phyloP scores from a whole-genome alignment of 2,888 invertebrate genomes.

The Asteroscopus sphinx region DNA sequence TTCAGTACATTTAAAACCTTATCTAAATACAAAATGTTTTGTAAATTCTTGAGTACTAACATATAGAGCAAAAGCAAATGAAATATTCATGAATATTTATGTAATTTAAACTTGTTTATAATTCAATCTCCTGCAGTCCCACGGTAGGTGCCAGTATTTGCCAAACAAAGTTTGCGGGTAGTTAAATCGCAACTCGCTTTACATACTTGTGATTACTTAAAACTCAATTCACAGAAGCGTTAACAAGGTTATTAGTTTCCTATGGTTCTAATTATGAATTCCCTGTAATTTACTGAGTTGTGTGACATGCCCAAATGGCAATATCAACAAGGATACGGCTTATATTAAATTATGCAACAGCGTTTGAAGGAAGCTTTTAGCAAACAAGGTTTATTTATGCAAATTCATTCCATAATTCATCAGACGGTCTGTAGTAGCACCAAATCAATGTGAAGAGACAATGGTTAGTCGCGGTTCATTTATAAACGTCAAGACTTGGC shows the following conservation, averaged over 20 bases:
- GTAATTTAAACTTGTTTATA: constrained; percentile 70
- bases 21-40: constrained; percentile 44
- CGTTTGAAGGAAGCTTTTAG: constrained; percentile 63
- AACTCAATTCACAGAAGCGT: constrained; percentile 36
- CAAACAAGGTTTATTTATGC: constrained; percentile 66
- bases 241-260: constrained; percentile 22
- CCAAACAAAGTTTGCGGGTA: constrained; percentile 66
- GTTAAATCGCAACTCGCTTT: constrained; percentile 62
- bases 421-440: constrained; percentile 50
- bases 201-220: constrained; percentile 61
- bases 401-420: constrained; percentile 68
- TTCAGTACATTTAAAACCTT: constrained; percentile 13
- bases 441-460: constrained; percentile 67
- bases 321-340: constrained; percentile 42
- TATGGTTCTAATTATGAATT: constrained; percentile 23
- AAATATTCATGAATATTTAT: constrained; percentile 72
- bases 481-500: constrained; percentile 71
- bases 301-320: constrained; percentile 42
- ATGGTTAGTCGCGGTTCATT: constrained; percentile 68
- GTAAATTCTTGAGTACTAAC: constrained; percentile 44
- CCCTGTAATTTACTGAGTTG: constrained; percentile 10
- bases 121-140: constrained; percentile 66
- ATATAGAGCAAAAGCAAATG: constrained; percentile 47
- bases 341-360: constrained; percentile 63
- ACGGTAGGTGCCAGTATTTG: constrained; percentile 68